These are phyloP conservation scores for Champsocephalus gunnari DNA, from an alignment of 2,797 vertebrate genomes.

Conservation along the genomic window DNA sequence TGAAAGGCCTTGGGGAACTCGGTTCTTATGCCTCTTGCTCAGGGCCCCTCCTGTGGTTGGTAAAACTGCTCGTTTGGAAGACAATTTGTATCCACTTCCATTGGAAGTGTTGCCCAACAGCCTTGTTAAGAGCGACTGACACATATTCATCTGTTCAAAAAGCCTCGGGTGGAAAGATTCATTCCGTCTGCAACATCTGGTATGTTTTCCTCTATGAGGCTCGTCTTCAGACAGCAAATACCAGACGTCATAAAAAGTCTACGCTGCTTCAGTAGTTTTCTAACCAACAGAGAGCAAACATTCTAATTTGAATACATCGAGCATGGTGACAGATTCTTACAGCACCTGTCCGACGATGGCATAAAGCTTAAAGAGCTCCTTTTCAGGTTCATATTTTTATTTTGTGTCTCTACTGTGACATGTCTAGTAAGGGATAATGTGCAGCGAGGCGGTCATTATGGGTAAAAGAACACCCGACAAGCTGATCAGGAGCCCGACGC, in stretches of 20 bases:
- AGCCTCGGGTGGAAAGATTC: conserved; percentile 34
- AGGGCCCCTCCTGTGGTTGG: conserved; percentile 1
- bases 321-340: background rate
- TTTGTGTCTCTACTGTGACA: too few relatives aligned
- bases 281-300: background rate
- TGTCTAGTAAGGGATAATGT: too few relatives aligned
- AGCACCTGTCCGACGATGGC: background rate
- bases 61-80: conserved; percentile 20
- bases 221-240: conserved; percentile 28
- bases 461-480: too few relatives aligned
- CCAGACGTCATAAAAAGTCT: background rate
- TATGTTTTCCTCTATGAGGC: conserved; percentile 14
- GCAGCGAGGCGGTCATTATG: too few relatives aligned
- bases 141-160: conserved; percentile 43
- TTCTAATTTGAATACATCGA: too few relatives aligned
- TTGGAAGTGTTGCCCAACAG: conserved; percentile 29
- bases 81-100: conserved; percentile 30
- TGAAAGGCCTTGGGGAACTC: conserved; percentile 7
- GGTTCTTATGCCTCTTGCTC: conserved; percentile 14
- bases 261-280: background rate
- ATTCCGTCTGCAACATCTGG: conserved; percentile 48
- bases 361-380: background rate
- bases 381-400: too few relatives aligned
- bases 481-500: too few relatives aligned
- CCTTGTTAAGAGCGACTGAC: conserved; percentile 27